Percentiles rank a stretch among this genome's conserved stretches.
Evolutionary conservation across 2,113 vertebrate genomes (phyloP).

Genomic region (Tachysurus fulvidraco): DNA sequence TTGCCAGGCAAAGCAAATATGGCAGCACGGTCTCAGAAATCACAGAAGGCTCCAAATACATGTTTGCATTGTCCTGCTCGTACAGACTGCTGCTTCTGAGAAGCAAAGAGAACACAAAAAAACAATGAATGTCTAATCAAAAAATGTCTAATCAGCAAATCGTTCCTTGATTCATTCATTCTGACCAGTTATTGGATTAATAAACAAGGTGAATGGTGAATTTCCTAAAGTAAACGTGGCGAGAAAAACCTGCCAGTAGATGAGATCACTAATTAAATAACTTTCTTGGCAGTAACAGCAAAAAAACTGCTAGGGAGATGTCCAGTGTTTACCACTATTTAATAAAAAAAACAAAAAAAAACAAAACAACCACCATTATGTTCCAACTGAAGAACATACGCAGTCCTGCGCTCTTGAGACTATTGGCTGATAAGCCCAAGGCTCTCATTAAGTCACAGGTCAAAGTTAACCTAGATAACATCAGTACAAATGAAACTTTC

Average conservation of each 20-base stretch:
- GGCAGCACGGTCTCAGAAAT: conserved; percentile 74
- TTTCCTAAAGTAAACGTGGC: not conserved
- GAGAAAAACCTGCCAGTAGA: not conserved
- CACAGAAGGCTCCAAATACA: conserved; percentile 79
- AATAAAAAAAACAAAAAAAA: not conserved
- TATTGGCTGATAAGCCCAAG: not conserved
- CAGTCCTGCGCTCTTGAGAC: not conserved
- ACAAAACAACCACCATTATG: not conserved
- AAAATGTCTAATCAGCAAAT: not conserved
- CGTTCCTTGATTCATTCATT: too few relatives aligned
- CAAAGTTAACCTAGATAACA: not conserved
- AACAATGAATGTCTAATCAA: too few relatives aligned
- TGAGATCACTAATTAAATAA: not conserved
- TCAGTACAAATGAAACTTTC: not conserved
- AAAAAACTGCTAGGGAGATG: not conserved
- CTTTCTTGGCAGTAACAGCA: not conserved
- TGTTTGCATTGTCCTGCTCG: conserved; percentile 81
- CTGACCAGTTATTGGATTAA: not conserved
- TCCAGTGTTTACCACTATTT: not conserved
- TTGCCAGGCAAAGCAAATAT: conserved; percentile 69
- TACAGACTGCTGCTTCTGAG: conserved; percentile 76
- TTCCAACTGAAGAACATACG: not conserved
- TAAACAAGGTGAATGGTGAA: not conserved
- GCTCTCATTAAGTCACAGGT: not conserved
- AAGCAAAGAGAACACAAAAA: not conserved